These are phyloP conservation scores for Aelia acuminata DNA, from an alignment of 2,888 invertebrate species.

Conservation along the genomic window DNA sequence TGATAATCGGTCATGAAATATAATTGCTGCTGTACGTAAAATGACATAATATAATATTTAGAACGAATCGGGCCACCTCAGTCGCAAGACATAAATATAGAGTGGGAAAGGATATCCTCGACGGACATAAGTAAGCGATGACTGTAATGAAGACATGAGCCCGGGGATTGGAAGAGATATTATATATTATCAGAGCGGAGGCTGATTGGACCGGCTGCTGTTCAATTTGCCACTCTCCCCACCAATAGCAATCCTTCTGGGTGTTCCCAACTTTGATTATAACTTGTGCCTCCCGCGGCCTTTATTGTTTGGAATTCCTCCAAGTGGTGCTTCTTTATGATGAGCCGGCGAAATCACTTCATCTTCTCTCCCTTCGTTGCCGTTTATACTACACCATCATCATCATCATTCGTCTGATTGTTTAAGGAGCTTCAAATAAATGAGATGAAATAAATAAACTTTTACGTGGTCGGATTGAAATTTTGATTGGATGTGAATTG, in stretches of 20 bases:
- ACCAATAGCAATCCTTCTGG: background rate
- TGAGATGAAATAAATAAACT: background rate
- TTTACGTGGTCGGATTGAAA: background rate
- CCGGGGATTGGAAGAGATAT: background rate
- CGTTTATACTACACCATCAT: background rate
- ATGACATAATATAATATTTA: background rate
- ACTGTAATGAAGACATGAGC: conserved; percentile 34
- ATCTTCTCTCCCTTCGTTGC: background rate
- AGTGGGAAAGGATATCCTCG: background rate
- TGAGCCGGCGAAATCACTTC: background rate
- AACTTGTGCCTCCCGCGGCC: background rate
- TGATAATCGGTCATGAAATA: background rate
- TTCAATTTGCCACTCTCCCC: conserved; percentile 30
- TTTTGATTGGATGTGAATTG: too few relatives aligned
- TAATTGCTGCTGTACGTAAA: background rate
- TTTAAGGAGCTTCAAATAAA: background rate
- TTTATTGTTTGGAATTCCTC: conserved; percentile 4
- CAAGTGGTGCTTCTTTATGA: background rate
- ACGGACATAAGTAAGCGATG: background rate
- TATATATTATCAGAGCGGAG: conserved; percentile 3
- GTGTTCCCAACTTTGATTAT: background rate
- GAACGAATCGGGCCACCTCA: conserved; percentile 15
- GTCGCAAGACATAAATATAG: background rate
- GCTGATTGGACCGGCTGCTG: background rate
- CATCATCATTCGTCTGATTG: background rate